Base-by-base conservation (phyloP, 2,888 invertebrate species). In the Hypolimnas misippus region DNA sequence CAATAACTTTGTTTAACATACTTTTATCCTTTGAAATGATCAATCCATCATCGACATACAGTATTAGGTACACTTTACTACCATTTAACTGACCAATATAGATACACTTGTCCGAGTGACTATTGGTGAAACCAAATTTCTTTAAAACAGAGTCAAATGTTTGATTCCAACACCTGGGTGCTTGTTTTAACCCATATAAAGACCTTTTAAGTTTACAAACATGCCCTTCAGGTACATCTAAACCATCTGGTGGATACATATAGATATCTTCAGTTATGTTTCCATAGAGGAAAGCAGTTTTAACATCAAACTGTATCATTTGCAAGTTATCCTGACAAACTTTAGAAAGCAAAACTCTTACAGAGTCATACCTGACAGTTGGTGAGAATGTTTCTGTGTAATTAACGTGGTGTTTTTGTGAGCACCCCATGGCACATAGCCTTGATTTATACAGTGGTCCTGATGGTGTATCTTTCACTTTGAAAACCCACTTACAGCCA, bases 211-310 rank as follows among this genome's bases (percentile, higher is more conserved):
- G 51, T 54, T 57, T 57, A 52, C 65, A 65, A 14, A 63, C 55
- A n/a, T 19, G 1, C 2, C 25, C 29, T 17, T 50, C 1, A 16
- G 21, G 21, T 2, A 7, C 38, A 12, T 59, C 14, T 21, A 71
- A 31, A 8, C 71, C 72, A 64, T 72, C 69, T 10, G 75, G 71
- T 16, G 55, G 59, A 17, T 12, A 60, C 70, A 73, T 71, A 21
- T 62, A 68, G 2, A 69, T 63, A 6, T 69, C 52, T 58, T 73
- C 71, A 10, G 65, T 21, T 0, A 74, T 1, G 0, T 65, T 57
- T 1, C 70, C 70, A 67, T 73, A 71, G 12, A 72, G 29, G 19
- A 72, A 71, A 25, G 72, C 73, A 49, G 72, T 71, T 60, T n/a
- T n/a, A n/a, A n/a, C n/a, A n/a, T n/a, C n/a, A n/a, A n/a, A n/a